Evolutionary conservation across 2,888 invertebrate genomes (phyloP).

Genomic region (Nysson spinosus): DNA sequence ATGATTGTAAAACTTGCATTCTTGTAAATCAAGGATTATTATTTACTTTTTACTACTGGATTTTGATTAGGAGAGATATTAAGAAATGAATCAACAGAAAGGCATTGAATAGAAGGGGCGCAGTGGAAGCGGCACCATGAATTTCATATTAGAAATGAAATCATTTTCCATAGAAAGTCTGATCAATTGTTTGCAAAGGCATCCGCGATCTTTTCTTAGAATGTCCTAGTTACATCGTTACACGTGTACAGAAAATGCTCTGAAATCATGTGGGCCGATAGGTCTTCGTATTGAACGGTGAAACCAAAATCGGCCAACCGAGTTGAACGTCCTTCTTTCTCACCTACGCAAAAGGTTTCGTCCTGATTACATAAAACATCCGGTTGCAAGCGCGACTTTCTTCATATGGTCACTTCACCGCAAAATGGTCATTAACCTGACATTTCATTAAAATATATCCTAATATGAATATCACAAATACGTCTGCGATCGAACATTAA

Average conservation of each 20-base stretch:
- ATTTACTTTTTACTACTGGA: too few relatives aligned
- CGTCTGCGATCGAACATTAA: too few relatives aligned
- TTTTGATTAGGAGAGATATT: too few relatives aligned
- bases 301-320: conserved; percentile 26
- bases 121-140: neutral
- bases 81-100: too few relatives aligned
- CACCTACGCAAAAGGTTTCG: conserved; percentile 25
- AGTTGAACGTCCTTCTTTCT: conserved; percentile 35
- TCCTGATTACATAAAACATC: conserved; percentile 38
- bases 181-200: neutral
- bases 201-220: too few relatives aligned
- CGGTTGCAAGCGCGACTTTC: conserved; percentile 9
- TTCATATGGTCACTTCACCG: neutral
- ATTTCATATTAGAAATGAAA: neutral
- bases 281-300: neutral
- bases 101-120: too few relatives aligned
- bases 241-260: conserved; percentile 6
- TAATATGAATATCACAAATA: too few relatives aligned
- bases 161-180: neutral
- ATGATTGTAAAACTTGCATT: too few relatives aligned
- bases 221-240: conserved; percentile 10
- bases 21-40: too few relatives aligned
- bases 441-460: too few relatives aligned
- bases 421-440: too few relatives aligned
- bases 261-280: conserved; percentile 2